These are phyloP conservation scores for Hypocryptadius cinnamomeus DNA, from an alignment of 2,113 vertebrate genomes.

Conservation along the genomic window DNA sequence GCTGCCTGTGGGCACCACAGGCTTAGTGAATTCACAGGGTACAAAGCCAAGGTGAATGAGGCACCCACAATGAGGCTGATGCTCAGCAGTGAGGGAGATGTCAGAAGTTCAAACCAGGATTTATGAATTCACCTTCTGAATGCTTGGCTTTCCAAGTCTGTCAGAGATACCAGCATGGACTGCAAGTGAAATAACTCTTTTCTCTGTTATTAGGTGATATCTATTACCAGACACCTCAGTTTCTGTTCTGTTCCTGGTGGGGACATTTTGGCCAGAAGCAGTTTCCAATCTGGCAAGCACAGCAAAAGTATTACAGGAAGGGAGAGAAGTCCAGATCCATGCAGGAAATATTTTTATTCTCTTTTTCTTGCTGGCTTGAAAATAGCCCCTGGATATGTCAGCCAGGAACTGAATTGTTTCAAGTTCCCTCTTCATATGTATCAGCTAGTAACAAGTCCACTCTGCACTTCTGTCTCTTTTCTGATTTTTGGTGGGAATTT, in stretches of 20 bases:
- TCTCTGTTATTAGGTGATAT: not conserved
- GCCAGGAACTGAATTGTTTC: not conserved
- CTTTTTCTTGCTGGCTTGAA: not conserved
- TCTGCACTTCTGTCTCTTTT: not conserved
- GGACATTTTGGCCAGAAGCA: not conserved
- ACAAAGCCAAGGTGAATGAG: not conserved
- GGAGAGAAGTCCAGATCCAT: not conserved
- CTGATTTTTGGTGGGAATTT: not conserved
- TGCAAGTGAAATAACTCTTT: not conserved
- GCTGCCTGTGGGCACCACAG: not conserved
- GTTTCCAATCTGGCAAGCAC: conserved; percentile 37
- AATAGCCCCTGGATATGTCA: not conserved
- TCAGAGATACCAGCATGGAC: not conserved
- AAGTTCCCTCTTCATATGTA: not conserved
- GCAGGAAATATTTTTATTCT: conserved; percentile 39
- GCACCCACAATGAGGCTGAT: not conserved
- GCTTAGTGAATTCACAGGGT: not conserved
- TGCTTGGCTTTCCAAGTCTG: not conserved
- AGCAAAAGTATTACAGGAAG: not conserved
- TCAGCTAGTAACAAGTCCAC: not conserved
- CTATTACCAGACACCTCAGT: conserved; percentile 21
- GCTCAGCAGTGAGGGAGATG: not conserved
- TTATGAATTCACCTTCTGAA: not conserved
- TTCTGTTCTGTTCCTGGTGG: not conserved
- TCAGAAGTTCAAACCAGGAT: not conserved